Percentiles rank a stretch among this genome's conserved stretches.
Conservation (phyloP, 2,113 vertebrate genomes). For the Ariopsis seemanni region DNA sequence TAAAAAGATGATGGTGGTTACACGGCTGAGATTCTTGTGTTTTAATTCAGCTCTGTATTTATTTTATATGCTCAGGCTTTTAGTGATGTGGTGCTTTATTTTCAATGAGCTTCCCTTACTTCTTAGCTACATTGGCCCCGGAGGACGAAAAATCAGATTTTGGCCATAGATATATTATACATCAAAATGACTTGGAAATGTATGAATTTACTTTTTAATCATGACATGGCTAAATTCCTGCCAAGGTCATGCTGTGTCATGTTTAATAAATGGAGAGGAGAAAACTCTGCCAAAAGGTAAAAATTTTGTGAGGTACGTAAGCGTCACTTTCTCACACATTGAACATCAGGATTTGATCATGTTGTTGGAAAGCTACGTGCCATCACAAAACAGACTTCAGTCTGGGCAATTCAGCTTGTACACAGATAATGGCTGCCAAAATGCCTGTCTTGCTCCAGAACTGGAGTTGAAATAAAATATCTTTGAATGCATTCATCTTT, state of each 20-base stretch:
- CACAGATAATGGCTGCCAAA: not conserved
- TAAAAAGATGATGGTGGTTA: not conserved
- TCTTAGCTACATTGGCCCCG: not conserved
- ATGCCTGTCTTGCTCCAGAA: not conserved
- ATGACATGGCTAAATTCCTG: not conserved
- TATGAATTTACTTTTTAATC: not conserved
- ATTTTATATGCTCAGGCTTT: not conserved
- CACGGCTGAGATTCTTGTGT: not conserved
- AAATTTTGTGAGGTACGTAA: not conserved
- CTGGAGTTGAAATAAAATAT: not conserved
- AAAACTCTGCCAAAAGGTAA: not conserved
- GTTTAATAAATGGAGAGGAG: not conserved
- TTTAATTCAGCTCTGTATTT: not conserved
- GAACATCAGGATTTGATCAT: not conserved
- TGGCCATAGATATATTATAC: not conserved
- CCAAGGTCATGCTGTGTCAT: not conserved
- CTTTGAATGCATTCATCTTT: not conserved
- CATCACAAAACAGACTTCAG: not conserved
- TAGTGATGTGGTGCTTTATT: not conserved
- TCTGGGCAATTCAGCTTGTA: not conserved
- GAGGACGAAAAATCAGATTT: not conserved
- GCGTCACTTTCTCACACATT: not conserved
- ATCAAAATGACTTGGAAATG: not conserved
- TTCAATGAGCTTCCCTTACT: not conserved
- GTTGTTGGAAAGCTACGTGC: not conserved